phyloP scores from a whole-genome alignment of 2,888 invertebrate species.

The Pardosa pseudoannulata region DNA sequence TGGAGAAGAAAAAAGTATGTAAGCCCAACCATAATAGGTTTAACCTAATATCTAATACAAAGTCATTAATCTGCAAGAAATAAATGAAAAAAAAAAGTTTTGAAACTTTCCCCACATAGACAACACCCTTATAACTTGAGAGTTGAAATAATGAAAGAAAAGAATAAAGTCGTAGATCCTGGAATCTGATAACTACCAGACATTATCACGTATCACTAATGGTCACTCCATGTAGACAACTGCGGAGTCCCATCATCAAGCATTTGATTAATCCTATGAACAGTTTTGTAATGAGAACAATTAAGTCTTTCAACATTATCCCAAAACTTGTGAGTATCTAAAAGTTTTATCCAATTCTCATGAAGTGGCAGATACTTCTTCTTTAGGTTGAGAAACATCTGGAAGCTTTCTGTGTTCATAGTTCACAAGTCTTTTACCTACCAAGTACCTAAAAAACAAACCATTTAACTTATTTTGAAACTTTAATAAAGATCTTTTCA shows the following conservation, averaged over 20 bases:
- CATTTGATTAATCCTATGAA: conserved; percentile 3
- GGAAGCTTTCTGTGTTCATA: conserved; percentile 82
- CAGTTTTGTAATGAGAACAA: background rate
- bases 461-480: no score
- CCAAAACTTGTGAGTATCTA: background rate
- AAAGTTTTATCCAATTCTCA: conserved; percentile 21
- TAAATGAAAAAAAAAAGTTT: background rate
- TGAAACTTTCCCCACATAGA: background rate
- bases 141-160: background rate
- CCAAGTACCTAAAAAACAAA: conserved; percentile 83
- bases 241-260: background rate
- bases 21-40: no score
- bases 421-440: conserved; percentile 96
- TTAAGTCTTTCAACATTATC: background rate
- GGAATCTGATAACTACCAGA: conserved; percentile 3
- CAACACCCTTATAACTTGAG: background rate
- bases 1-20: background rate
- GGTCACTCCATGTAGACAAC: background rate
- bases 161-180: background rate
- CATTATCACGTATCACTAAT: background rate
- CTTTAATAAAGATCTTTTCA: no score
- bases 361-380: conserved; percentile 30
- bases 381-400: conserved; percentile 22
- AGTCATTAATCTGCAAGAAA: background rate
- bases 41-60: background rate